Conservation (phyloP, 2,113 vertebrate genomes). For the Ciconia maguari region DNA sequence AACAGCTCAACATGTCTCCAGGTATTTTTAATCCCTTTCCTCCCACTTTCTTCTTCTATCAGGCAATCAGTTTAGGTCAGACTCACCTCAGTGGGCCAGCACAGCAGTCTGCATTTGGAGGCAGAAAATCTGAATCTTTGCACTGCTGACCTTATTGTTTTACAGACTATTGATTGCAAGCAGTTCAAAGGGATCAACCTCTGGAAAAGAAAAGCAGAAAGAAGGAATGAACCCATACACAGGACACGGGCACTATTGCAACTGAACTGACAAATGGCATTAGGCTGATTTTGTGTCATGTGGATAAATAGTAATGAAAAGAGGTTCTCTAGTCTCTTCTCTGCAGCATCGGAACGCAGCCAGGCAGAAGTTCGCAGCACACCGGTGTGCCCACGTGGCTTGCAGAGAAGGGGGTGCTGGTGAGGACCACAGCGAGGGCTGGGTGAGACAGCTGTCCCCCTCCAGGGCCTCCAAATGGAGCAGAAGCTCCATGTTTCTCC, state of each 20-base stretch:
- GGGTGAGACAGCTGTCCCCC: neutral
- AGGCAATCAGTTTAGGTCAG: slow-evolving; percentile 52
- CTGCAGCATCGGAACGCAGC: neutral
- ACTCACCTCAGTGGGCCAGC: slow-evolving; percentile 62
- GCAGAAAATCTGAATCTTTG: slow-evolving; percentile 59
- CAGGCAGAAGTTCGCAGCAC: slow-evolving; percentile 1
- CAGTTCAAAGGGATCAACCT: slow-evolving; percentile 38
- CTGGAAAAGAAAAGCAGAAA: slow-evolving; percentile 41
- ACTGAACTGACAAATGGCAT: neutral
- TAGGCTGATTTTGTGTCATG: neutral
- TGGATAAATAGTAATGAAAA: neutral
- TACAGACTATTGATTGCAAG: slow-evolving; percentile 59
- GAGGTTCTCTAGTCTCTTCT: neutral
- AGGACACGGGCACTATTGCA: neutral
- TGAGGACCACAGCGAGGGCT: neutral
- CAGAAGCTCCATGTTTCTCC: neutral
- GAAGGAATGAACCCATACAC: neutral
- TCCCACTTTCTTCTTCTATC: neutral
- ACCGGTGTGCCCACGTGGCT: neutral
- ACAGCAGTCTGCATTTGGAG: slow-evolving; percentile 12
- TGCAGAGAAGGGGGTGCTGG: neutral
- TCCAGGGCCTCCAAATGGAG: neutral
- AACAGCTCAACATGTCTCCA: neutral
- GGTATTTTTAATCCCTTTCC: neutral
- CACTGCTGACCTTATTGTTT: slow-evolving; percentile 60